Conservation (phyloP, 2,797 vertebrate genomes). For the Hydrolagus colliei region DNA sequence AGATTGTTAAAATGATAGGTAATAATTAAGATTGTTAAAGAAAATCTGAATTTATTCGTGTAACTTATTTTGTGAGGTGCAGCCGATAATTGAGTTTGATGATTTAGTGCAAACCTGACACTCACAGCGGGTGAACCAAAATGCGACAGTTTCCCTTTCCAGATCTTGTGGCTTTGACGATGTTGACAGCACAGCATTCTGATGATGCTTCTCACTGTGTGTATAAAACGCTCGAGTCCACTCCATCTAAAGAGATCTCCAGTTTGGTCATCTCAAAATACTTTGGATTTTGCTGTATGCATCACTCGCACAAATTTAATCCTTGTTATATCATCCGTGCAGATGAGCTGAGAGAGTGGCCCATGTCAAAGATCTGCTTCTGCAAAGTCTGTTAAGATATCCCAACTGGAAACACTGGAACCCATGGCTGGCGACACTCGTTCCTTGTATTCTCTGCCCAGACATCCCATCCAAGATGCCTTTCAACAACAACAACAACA, state of each 20-base stretch:
- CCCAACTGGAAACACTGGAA: neutral
- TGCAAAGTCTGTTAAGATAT: slow-evolving; percentile 25
- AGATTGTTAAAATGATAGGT: neutral
- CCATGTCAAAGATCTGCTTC: slow-evolving; percentile 27
- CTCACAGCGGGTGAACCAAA: too few relatives aligned
- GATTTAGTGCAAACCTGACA: neutral
- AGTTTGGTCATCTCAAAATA: too few relatives aligned
- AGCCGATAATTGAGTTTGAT: neutral
- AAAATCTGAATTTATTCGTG: neutral
- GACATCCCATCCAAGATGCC: too few relatives aligned
- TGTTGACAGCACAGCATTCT: too few relatives aligned
- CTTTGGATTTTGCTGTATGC: too few relatives aligned
- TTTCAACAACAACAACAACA: too few relatives aligned
- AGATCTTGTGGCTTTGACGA: too few relatives aligned
- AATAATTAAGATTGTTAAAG: neutral
- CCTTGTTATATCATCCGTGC: slow-evolving; percentile 1
- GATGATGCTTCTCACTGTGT: too few relatives aligned
- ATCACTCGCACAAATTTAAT: neutral
- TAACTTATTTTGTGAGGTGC: too few relatives aligned
- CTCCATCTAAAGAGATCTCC: too few relatives aligned
- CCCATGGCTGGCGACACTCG: neutral
- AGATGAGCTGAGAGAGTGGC: slow-evolving; percentile 15
- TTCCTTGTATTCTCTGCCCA: neutral
- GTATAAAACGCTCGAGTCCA: too few relatives aligned
- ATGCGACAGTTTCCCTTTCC: too few relatives aligned